Percentiles rank a stretch among this genome's conserved stretches.
phyloP scores from a whole-genome alignment of 35 echinoderm and acorn worm species.

The Apostichopus parvimensis region DNA sequence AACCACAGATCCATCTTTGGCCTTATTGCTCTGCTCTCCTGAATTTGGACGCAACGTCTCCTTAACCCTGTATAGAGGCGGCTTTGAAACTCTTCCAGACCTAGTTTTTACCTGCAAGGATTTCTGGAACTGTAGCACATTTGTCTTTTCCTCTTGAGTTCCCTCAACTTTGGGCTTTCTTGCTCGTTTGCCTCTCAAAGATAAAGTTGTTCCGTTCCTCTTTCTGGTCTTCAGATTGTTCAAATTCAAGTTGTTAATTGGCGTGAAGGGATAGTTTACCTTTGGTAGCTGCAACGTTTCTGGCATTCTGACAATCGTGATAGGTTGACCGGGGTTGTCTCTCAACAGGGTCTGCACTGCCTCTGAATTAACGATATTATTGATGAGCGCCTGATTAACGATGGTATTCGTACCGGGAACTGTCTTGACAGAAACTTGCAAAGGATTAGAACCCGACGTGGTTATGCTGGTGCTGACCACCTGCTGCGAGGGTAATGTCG shows the following conservation, averaged over 20 bases:
- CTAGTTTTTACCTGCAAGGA: slow-evolving; percentile 75
- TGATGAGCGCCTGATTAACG: slow-evolving; percentile 77
- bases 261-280: slow-evolving; percentile 17
- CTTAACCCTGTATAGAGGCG: slow-evolving; percentile 78
- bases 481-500: background rate
- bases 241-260: slow-evolving; percentile 29
- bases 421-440: slow-evolving; percentile 38
- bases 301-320: slow-evolving; percentile 91
- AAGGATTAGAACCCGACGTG: slow-evolving; percentile 30
- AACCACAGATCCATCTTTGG: background rate
- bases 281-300: slow-evolving; percentile 54
- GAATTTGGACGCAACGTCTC: slow-evolving; percentile 28
- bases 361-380: slow-evolving; percentile 83
- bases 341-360: slow-evolving; percentile 82
- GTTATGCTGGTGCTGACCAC: slow-evolving; percentile 34
- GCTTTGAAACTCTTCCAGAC: slow-evolving; percentile 87
- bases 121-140: slow-evolving; percentile 53
- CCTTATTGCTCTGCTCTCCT: slow-evolving; percentile 21
- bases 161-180: background rate
- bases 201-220: slow-evolving; percentile 19
- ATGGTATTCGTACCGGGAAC: slow-evolving; percentile 18
- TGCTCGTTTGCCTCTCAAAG: background rate
- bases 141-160: slow-evolving; percentile 50
- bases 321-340: slow-evolving; percentile 88
- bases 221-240: slow-evolving; percentile 2